Percentiles rank a stretch among this genome's conserved stretches.
Conservation (phyloP, 2,888 invertebrate genomes). For the Amiota communis region DNA sequence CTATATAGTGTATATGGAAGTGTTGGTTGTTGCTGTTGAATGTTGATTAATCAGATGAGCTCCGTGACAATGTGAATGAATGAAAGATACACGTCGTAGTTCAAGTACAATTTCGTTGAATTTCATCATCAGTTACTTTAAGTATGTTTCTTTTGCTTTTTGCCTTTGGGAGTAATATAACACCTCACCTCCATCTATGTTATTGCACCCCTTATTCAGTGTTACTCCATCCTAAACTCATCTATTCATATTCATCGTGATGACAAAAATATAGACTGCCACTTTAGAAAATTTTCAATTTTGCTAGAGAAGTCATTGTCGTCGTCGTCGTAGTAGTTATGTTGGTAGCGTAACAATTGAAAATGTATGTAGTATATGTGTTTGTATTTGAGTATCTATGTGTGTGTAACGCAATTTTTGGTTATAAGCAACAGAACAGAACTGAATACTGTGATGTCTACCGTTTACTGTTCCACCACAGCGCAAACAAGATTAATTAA, state of each 20-base stretch:
- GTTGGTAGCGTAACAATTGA: too few relatives aligned
- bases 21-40: constrained; percentile 41
- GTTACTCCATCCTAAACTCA: too few relatives aligned
- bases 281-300: constrained; percentile 9
- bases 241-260: too few relatives aligned
- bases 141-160: not conserved
- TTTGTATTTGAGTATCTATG: not conserved
- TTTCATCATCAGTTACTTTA: constrained; percentile 10
- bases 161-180: not conserved
- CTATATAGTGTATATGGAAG: not conserved
- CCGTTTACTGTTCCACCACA: constrained; percentile 50
- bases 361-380: too few relatives aligned
- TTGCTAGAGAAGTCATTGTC: too few relatives aligned
- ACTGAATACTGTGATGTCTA: constrained; percentile 11
- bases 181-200: too few relatives aligned
- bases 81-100: constrained; percentile 3
- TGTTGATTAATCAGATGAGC: constrained; percentile 62
- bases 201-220: too few relatives aligned
- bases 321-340: too few relatives aligned
- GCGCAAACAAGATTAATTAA: constrained; percentile 70
- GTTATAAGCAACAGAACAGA: not conserved
- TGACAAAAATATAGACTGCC: not conserved
- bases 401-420: too few relatives aligned
- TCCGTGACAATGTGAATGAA: constrained; percentile 42
- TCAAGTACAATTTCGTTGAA: constrained; percentile 10